These are phyloP conservation scores for Eurosta solidaginis DNA, from an alignment of 1,140 invertebrate species.

Conservation along the genomic window DNA sequence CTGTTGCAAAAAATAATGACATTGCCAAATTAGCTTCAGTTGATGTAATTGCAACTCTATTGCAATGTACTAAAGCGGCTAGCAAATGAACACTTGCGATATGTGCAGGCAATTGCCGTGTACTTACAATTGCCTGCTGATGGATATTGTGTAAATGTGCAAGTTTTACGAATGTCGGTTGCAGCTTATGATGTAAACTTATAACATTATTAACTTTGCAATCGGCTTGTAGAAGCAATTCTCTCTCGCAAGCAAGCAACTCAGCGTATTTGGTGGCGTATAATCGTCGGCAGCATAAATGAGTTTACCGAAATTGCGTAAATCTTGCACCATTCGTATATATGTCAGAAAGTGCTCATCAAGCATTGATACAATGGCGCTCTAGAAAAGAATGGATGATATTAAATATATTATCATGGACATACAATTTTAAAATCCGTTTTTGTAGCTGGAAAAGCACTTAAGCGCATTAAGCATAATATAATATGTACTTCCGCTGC, in stretches of 20 bases:
- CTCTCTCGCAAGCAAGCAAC: constrained; percentile 41
- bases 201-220: constrained; percentile 36
- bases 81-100: constrained; percentile 44
- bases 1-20: constrained; percentile 34
- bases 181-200: constrained; percentile 36
- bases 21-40: constrained; percentile 39
- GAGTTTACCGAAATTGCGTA: constrained; percentile 43
- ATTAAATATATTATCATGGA: too few species aligned
- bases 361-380: constrained; percentile 25
- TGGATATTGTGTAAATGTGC: constrained; percentile 32
- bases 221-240: constrained; percentile 32
- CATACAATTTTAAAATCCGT: too few species aligned
- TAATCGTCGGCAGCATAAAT: constrained; percentile 35
- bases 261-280: constrained; percentile 6
- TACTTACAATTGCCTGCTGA: constrained; percentile 23
- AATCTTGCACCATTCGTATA: constrained; percentile 36
- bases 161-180: constrained; percentile 35
- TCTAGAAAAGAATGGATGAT: too few species aligned
- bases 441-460: too few species aligned
- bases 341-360: constrained; percentile 26
- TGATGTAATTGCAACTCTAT: constrained; percentile 20
- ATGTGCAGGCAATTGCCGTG: constrained; percentile 39
- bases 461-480: too few species aligned
- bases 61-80: constrained; percentile 35
- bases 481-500: too few species aligned